Evolutionary conservation across 2,113 vertebrate genomes (phyloP).

Genomic region (Xiphophorus couchianus): DNA sequence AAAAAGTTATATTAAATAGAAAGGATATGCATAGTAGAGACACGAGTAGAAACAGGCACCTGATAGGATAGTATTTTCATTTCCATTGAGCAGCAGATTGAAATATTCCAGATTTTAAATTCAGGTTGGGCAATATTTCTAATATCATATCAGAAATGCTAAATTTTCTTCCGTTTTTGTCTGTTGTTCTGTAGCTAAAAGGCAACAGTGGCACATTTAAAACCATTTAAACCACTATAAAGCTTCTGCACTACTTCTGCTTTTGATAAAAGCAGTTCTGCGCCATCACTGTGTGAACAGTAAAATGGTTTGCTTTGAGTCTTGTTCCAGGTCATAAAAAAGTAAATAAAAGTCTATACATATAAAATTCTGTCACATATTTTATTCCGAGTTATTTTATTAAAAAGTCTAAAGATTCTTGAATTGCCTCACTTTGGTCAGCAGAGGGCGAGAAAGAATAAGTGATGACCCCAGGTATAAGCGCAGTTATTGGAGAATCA

Average conservation of each 20-base stretch:
- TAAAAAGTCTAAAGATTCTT: neutral
- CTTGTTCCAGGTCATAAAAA: constrained; percentile 7
- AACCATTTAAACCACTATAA: neutral
- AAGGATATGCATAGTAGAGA: neutral
- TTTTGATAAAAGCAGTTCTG: constrained; percentile 6
- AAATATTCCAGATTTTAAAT: neutral
- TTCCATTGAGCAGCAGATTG: neutral
- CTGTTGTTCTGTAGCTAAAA: neutral
- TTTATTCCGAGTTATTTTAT: too few species aligned
- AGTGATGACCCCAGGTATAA: neutral
- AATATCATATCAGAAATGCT: neutral
- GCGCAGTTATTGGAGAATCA: neutral
- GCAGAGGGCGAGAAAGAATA: constrained; percentile 40
- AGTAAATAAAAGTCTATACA: constrained; percentile 17
- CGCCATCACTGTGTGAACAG: constrained; percentile 5
- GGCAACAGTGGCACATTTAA: neutral
- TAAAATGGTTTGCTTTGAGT: constrained; percentile 24
- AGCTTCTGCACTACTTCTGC: constrained; percentile 8
- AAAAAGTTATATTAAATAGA: constrained; percentile 6
- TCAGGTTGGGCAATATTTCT: neutral
- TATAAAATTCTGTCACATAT: neutral
- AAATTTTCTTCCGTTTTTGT: neutral
- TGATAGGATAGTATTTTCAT: neutral
- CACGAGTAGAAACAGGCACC: constrained; percentile 6
- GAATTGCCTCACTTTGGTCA: neutral